Evolutionary conservation across 1,140 invertebrate species (phyloP).

Genomic region (Dendroctonus valens): DNA sequence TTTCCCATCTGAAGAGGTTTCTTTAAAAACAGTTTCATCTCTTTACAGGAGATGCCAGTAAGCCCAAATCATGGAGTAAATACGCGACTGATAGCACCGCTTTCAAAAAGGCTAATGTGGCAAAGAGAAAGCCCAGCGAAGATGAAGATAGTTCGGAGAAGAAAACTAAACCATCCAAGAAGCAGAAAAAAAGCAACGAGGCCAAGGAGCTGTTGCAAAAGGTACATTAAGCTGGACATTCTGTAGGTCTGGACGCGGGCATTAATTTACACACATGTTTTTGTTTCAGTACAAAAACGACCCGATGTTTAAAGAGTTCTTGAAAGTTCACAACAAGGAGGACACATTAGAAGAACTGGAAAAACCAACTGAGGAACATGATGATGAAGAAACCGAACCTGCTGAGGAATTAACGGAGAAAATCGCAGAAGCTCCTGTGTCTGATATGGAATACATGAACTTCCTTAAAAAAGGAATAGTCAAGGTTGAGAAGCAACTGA

Average conservation of each 20-base stretch:
- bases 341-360: slow-evolving; percentile 49
- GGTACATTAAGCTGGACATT: slow-evolving; percentile 47
- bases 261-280: slow-evolving; percentile 21
- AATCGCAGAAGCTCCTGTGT: slow-evolving; percentile 65
- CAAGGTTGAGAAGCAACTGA: slow-evolving; percentile 43
- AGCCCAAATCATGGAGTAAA: slow-evolving; percentile 90
- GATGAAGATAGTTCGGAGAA: slow-evolving; percentile 37
- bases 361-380: slow-evolving; percentile 30
- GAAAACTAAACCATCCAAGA: slow-evolving; percentile 42
- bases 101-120: slow-evolving; percentile 56
- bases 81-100: slow-evolving; percentile 70
- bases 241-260: slow-evolving; percentile 28
- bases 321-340: slow-evolving; percentile 70
- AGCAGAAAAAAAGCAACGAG: slow-evolving; percentile 50
- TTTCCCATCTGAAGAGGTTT: background rate
- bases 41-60: slow-evolving; percentile 67
- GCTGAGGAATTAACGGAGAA: slow-evolving; percentile 48
- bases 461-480: slow-evolving; percentile 24
- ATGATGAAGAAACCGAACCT: background rate
- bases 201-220: slow-evolving; percentile 63
- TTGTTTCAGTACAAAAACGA: slow-evolving; percentile 76
- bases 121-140: background rate
- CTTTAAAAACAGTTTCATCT: slow-evolving; percentile 1
- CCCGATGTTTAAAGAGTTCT: slow-evolving; percentile 84
- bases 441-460: slow-evolving; percentile 67